A percentile compares a stretch with the other conserved stretches of the same genome.
These are phyloP conservation scores for Phallusia fumigata DNA, from an alignment of 23 tunicate species.

Conservation along the genomic window DNA sequence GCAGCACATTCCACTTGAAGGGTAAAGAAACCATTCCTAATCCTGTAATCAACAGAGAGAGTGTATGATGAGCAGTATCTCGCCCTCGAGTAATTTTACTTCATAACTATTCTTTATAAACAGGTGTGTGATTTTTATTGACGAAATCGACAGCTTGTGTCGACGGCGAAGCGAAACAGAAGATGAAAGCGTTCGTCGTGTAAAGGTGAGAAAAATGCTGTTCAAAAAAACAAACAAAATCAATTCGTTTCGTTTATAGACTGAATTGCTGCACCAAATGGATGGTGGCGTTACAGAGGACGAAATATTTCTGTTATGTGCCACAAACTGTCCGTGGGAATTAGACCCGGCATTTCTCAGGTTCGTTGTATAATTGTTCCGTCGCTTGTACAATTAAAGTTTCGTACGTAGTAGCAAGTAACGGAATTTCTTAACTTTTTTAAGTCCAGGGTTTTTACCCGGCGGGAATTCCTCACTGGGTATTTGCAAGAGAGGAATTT, in stretches of 20 bases:
- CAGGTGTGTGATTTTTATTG: constrained; percentile 55
- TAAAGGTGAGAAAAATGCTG: constrained; percentile 18
- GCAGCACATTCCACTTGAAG: too few species aligned
- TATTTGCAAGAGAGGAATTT: too few species aligned
- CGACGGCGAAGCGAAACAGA: constrained; percentile 40
- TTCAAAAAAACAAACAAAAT: not conserved
- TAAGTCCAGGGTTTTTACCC: too few species aligned
- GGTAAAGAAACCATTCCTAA: too few species aligned
- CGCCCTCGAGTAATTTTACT: not conserved
- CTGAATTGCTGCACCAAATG: constrained; percentile 52
- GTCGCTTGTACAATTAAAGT: too few species aligned
- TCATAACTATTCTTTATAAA: not conserved
- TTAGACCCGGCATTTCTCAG: constrained; percentile 56
- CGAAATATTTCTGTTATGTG: constrained; percentile 30
- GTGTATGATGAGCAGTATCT: too few species aligned
- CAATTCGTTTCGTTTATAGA: not conserved
- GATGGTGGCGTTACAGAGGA: constrained; percentile 16
- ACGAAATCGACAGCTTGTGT: constrained; percentile 54
- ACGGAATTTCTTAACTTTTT: too few species aligned
- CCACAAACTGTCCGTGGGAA: constrained; percentile 70
- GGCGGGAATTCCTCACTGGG: too few species aligned
- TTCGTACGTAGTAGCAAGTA: too few species aligned
- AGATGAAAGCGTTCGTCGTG: constrained; percentile 36
- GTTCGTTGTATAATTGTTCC: too few species aligned
- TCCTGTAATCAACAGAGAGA: too few species aligned